phyloP scores from a whole-genome alignment of 53 echinoderm and acorn worm genomes.

The Echinarachnius parma region DNA sequence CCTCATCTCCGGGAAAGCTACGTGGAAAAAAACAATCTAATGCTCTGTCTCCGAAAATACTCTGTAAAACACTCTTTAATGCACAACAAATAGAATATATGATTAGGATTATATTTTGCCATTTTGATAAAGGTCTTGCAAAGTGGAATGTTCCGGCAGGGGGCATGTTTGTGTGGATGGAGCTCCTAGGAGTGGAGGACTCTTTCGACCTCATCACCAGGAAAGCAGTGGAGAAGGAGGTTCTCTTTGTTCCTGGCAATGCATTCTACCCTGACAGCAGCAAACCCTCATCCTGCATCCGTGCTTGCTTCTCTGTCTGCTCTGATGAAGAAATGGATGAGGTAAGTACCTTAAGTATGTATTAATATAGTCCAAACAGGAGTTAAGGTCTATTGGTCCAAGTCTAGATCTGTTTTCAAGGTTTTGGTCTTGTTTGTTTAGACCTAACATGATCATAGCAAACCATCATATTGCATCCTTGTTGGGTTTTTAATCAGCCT shows the following conservation, averaged over 20 bases:
- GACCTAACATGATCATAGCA: too few relatives aligned
- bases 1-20: too few relatives aligned
- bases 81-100: too few relatives aligned
- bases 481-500: too few relatives aligned
- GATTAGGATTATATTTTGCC: background rate
- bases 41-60: background rate
- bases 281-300: constrained; percentile 57
- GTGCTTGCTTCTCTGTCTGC: constrained; percentile 79
- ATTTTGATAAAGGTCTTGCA: constrained; percentile 58
- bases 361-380: too few relatives aligned
- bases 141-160: constrained; percentile 70
- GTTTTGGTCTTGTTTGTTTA: too few relatives aligned
- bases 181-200: constrained; percentile 78
- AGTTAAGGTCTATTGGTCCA: too few relatives aligned
- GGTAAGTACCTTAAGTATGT: too few relatives aligned
- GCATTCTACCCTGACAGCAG: constrained; percentile 61
- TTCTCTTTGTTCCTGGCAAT: constrained; percentile 86
- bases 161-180: constrained; percentile 91
- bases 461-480: too few relatives aligned
- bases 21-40: background rate
- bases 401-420: too few relatives aligned
- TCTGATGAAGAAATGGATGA: constrained; percentile 82
- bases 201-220: constrained; percentile 69
- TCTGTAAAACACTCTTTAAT: background rate
- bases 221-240: constrained; percentile 85